These are phyloP conservation scores for Celastrina argiolus DNA, from an alignment of 2,888 invertebrate genomes.

Conservation along the genomic window DNA sequence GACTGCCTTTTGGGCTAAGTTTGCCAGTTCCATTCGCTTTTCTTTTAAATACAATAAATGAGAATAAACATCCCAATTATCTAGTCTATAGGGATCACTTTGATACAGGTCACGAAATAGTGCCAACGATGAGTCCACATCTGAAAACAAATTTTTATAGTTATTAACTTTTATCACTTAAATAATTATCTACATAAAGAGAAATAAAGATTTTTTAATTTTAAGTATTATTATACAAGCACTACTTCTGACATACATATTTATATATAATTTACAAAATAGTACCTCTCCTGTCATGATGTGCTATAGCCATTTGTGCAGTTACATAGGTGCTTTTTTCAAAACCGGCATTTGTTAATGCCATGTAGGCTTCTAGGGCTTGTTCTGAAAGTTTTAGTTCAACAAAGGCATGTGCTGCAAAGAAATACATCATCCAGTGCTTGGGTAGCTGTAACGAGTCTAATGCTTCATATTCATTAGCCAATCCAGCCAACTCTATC, in stretches of 20 bases:
- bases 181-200: neutral
- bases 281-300: conserved; percentile 92
- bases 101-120: conserved; percentile 90
- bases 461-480: conserved; percentile 88
- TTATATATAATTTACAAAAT: neutral
- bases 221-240: too few species aligned
- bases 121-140: conserved; percentile 91
- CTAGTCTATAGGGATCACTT: conserved; percentile 94
- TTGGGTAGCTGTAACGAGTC: conserved; percentile 83
- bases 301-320: conserved; percentile 94
- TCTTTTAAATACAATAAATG: conserved; percentile 97
- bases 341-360: conserved; percentile 88
- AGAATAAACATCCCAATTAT: conserved; percentile 97
- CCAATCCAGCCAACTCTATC: conserved; percentile 91
- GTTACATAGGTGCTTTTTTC: conserved; percentile 91
- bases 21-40: conserved; percentile 92
- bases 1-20: conserved; percentile 94
- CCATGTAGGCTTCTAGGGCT: conserved; percentile 89
- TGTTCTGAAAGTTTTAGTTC: conserved; percentile 94
- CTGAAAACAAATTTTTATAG: conserved; percentile 65
- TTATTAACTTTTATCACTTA: too few species aligned
- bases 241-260: too few species aligned
- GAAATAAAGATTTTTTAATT: too few species aligned
- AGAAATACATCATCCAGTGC: conserved; percentile 97
- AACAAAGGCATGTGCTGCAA: conserved; percentile 92